Conservation (phyloP, 2,113 vertebrate species). For the Cyanoramphus novaezelandiae region DNA sequence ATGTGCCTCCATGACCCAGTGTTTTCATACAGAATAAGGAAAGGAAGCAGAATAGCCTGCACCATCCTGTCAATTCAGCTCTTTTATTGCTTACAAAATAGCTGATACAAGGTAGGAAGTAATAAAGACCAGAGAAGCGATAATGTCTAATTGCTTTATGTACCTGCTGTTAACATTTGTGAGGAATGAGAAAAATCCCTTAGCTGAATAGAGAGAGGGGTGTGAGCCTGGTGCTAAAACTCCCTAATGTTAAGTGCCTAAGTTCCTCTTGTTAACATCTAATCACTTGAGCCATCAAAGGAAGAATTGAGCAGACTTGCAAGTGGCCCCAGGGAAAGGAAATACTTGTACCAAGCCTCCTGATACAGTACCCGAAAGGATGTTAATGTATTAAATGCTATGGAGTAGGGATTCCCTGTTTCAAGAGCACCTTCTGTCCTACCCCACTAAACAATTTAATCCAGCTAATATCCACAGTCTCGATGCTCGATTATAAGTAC, state of each 20-base stretch:
- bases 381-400: background rate
- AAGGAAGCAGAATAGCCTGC: background rate
- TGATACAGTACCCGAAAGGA: background rate
- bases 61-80: conserved; percentile 6
- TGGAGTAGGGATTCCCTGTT: background rate
- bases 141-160: conserved; percentile 1
- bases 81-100: background rate
- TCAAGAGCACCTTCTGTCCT: background rate
- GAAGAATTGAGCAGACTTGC: background rate
- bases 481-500: background rate
- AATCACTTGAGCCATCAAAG: conserved; percentile 2
- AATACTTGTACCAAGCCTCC: background rate
- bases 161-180: conserved; percentile 18
- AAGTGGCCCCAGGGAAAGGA: background rate
- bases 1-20: conserved; percentile 37
- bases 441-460: background rate
- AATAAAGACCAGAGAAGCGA: conserved; percentile 1
- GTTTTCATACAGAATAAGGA: conserved; percentile 61
- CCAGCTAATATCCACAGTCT: background rate
- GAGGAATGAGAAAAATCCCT: conserved; percentile 18
- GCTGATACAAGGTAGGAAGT: conserved; percentile 10
- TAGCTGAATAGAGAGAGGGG: background rate
- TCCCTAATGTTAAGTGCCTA: background rate
- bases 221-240: conserved; percentile 2
- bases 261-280: conserved; percentile 21